Conservation (phyloP, 2,797 vertebrate genomes). For the Acomys russatus region DNA sequence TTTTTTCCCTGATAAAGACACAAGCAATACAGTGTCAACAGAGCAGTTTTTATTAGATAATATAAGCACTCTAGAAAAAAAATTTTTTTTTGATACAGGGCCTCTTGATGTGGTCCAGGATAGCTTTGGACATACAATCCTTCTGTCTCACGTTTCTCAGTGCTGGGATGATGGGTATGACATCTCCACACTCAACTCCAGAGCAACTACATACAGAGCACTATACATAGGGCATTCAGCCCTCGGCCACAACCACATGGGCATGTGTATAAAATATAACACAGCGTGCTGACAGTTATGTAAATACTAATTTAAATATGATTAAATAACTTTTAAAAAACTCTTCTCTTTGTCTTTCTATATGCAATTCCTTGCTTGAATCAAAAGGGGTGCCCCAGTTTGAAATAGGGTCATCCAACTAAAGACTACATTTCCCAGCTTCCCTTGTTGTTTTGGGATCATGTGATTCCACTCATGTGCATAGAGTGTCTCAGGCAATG, state of each 20-base stretch:
- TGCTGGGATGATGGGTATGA: background rate
- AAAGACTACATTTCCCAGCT: constrained; percentile 74
- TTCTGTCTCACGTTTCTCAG: background rate
- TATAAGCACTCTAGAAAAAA: background rate
- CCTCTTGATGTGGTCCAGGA: background rate
- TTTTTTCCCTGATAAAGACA: background rate
- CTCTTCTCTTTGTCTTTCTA: background rate
- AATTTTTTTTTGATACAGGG: background rate
- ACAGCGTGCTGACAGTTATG: background rate
- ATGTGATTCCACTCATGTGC: background rate
- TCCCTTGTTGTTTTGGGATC: constrained; percentile 9
- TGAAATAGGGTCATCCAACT: background rate
- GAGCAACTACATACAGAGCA: background rate
- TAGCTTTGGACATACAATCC: background rate
- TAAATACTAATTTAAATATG: background rate
- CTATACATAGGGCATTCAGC: background rate
- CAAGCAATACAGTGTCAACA: background rate
- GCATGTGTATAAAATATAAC: background rate
- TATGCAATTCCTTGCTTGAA: background rate
- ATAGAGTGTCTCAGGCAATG: background rate
- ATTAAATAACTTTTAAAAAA: background rate
- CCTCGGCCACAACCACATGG: background rate
- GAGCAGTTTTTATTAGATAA: background rate
- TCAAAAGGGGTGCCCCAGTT: background rate
- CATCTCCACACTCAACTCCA: background rate